Evolutionary conservation across 2,797 vertebrate genomes (phyloP).

Genomic region (Avahi laniger): DNA sequence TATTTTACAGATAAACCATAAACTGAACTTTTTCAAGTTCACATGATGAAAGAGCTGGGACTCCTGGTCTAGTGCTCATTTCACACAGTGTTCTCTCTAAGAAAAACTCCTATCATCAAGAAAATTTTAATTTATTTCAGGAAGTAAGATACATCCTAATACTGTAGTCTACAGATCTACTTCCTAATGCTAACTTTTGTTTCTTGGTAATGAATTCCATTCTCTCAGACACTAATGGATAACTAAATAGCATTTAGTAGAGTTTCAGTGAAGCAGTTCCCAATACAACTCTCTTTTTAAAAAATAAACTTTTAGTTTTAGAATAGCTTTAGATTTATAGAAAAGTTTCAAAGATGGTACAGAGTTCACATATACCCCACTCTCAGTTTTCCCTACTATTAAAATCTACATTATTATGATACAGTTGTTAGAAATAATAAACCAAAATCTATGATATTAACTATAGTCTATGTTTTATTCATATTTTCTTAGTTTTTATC

Average conservation of each 20-base stretch:
- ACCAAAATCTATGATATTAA: background rate
- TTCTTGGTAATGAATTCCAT: background rate
- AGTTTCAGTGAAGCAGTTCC: background rate
- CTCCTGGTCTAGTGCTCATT: background rate
- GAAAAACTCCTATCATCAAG: background rate
- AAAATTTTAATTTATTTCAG: background rate
- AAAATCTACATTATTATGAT: background rate
- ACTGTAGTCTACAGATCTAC: background rate
- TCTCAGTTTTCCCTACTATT: background rate
- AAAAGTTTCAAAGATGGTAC: background rate
- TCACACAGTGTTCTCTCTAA: background rate
- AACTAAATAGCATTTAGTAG: background rate
- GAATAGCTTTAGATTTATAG: background rate
- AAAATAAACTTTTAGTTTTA: background rate
- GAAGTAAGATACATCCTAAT: background rate
- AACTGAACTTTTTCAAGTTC: background rate
- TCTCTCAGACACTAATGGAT: background rate
- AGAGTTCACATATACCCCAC: background rate
- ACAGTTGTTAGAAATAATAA: background rate
- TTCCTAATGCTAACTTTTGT: background rate
- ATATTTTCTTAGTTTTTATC: background rate
- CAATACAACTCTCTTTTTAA: background rate
- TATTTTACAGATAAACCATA: background rate
- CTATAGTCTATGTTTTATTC: background rate
- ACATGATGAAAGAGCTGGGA: too few species aligned